A percentile compares a stretch with the other conserved stretches of the same genome.
phyloP scores from a whole-genome alignment of 23 tunicate species.

The Trididemnum nubilum region DNA sequence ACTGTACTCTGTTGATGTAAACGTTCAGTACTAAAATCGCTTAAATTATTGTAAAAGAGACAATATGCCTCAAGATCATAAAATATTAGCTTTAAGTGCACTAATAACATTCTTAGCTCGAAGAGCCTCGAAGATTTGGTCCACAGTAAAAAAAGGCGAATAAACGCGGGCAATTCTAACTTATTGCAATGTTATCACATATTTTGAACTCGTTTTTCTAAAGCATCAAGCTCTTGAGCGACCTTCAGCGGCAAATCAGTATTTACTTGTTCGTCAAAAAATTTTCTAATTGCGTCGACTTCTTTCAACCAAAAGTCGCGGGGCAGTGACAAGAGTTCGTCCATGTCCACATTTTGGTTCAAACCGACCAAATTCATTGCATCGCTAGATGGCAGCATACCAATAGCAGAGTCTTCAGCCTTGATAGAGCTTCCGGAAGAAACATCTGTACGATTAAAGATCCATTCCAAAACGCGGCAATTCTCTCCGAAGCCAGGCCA shows the following conservation, averaged over 20 bases:
- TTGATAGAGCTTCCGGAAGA: slow-evolving; percentile 7
- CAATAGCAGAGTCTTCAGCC: slow-evolving; percentile 75
- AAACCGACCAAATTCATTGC: slow-evolving; percentile 64
- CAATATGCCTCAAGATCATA: too few species aligned
- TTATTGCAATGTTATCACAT: slow-evolving; percentile 55
- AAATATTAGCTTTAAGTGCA: too few species aligned
- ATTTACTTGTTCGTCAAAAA: slow-evolving; percentile 97
- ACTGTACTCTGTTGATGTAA: too few species aligned
- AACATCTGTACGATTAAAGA: slow-evolving; percentile 68
- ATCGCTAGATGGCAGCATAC: slow-evolving; percentile 63
- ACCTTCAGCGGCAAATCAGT: slow-evolving; percentile 82
- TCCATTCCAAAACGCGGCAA: slow-evolving; percentile 97
- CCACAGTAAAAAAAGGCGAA: too few species aligned
- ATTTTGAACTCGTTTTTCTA: slow-evolving; percentile 60
- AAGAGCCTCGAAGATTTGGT: too few species aligned
- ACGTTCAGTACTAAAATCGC: too few species aligned
- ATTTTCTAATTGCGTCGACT: slow-evolving; percentile 68
- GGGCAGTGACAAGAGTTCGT: slow-evolving; percentile 59
- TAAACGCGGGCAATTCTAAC: too few species aligned
- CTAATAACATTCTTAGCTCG: too few species aligned
- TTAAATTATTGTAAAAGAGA: too few species aligned
- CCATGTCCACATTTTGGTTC: slow-evolving; percentile 61
- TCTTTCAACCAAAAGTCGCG: slow-evolving; percentile 89
- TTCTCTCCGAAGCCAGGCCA: slow-evolving; percentile 99
- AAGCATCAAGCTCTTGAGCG: slow-evolving; percentile 50